Evolutionary conservation across 2,797 vertebrate species (phyloP), one percentile per base, ranked within the genome.

Genomic region (Danionella dracula): DNA sequence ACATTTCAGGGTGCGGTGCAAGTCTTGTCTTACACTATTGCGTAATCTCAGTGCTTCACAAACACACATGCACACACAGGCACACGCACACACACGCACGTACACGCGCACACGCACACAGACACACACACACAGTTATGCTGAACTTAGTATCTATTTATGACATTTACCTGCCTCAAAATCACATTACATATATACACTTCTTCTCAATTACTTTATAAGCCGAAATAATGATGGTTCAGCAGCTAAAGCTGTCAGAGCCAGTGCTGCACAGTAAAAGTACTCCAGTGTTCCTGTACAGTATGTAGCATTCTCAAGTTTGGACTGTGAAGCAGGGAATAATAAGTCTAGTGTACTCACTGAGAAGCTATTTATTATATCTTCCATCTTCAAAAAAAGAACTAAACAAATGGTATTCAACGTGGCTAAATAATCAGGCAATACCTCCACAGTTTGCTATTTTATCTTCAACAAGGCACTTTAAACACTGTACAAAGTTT

Each of bases 341-440:
- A 48, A 44, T n/a, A 49, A 48, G 49, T 48, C 46, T 29, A 12
- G 19, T 38, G 58, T 74, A 74, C 62, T 70, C 17, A 71, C 64
- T 42, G 44, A 58, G 57, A 34, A 37, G 42, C 50, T 35, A 20
- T 40, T 74, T 32, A 62, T 61, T 41, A 68, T 50, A 55, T 61
- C 38, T 53, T 12, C 68, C 32, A 38, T 59, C 69, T 72, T 55
- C 44, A 75, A 45, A 48, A 35, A 61, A 45, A 50, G 13, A 11
- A 32, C 23, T 17, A 50, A 20, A 45, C 37, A 70, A 21, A 53
- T 7, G 31, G 37, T 17, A 12, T 11, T 29, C 10, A 41, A 35
- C 41, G 35, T 56, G n/a, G n/a, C n/a, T n/a, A 10, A 63, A 19
- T 8, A 15, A 51, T 19, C 29, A 19, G n/a, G n/a, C n/a, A 51